Percentiles rank a stretch among this genome's conserved stretches.
These are phyloP conservation scores for Sicus ferrugineus DNA, from an alignment of 2,888 invertebrate genomes.

Conservation along the genomic window DNA sequence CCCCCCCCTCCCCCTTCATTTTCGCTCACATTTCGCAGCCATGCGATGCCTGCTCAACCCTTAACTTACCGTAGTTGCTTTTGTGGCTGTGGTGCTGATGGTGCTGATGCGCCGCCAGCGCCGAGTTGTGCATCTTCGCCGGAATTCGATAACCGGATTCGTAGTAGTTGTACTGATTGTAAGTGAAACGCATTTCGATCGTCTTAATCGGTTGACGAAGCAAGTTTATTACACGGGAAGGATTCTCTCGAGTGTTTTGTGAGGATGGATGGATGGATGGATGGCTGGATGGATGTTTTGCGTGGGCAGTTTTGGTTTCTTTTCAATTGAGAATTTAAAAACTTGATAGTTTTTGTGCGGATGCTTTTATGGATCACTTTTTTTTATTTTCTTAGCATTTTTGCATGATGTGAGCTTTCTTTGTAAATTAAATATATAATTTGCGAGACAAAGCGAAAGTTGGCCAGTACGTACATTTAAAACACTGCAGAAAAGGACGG, in stretches of 20 bases:
- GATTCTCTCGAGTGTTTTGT: neutral
- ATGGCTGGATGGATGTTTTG: too few relatives aligned
- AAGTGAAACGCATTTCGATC: slow-evolving; percentile 63
- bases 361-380: neutral
- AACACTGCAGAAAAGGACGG: neutral
- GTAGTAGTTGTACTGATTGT: slow-evolving; percentile 63
- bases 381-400: neutral
- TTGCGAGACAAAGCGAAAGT: slow-evolving; percentile 32
- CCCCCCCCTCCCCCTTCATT: neutral
- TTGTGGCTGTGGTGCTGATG: slow-evolving; percentile 54
- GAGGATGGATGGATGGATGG: too few relatives aligned
- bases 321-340: too few relatives aligned
- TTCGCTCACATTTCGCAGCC: neutral
- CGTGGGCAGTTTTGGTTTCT: too few relatives aligned
- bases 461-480: slow-evolving; percentile 25
- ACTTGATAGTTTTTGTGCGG: too few relatives aligned
- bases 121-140: slow-evolving; percentile 56
- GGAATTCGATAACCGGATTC: slow-evolving; percentile 62
- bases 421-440: slow-evolving; percentile 16
- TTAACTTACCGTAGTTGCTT: slow-evolving; percentile 61
- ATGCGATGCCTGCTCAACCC: neutral
- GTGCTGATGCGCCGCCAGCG: slow-evolving; percentile 42
- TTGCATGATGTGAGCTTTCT: neutral
- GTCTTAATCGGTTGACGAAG: neutral
- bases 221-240: slow-evolving; percentile 18